Evolutionary conservation across 2,797 vertebrate species (phyloP).

Genomic region (Mus minutoides): DNA sequence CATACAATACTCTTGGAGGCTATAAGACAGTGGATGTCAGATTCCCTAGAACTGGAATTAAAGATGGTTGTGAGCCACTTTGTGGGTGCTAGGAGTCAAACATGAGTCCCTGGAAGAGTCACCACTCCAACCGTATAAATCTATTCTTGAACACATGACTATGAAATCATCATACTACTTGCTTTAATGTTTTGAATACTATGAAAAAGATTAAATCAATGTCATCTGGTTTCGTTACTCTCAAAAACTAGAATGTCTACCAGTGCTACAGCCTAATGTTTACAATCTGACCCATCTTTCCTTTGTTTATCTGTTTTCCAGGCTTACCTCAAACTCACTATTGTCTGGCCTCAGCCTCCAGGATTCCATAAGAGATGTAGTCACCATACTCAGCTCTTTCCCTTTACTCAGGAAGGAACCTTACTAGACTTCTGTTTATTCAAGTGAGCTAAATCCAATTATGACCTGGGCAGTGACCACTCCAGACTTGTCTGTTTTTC

Average conservation of each 20-base stretch:
- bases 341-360: not conserved
- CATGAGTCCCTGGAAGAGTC: not conserved
- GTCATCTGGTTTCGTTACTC: slow-evolving; percentile 1
- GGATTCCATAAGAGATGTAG: not conserved
- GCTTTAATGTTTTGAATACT: slow-evolving; percentile 6
- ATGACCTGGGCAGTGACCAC: not conserved
- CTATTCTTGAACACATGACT: slow-evolving; percentile 2
- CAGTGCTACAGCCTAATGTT: not conserved
- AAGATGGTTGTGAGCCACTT: not conserved
- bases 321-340: not conserved
- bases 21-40: not conserved
- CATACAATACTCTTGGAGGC: not conserved
- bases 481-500: slow-evolving; percentile 34
- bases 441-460: slow-evolving; percentile 15
- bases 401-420: not conserved
- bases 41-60: too few species aligned
- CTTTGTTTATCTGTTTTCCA: not conserved
- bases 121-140: not conserved
- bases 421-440: slow-evolving; percentile 14
- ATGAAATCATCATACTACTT: slow-evolving; percentile 32
- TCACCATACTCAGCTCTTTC: not conserved
- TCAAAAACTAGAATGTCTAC: not conserved
- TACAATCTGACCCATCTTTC: not conserved
- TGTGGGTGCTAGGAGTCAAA: not conserved
- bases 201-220: not conserved